These are phyloP conservation scores for Salvator merianae DNA, from an alignment of 2,113 vertebrate genomes.

Conservation along the genomic window DNA sequence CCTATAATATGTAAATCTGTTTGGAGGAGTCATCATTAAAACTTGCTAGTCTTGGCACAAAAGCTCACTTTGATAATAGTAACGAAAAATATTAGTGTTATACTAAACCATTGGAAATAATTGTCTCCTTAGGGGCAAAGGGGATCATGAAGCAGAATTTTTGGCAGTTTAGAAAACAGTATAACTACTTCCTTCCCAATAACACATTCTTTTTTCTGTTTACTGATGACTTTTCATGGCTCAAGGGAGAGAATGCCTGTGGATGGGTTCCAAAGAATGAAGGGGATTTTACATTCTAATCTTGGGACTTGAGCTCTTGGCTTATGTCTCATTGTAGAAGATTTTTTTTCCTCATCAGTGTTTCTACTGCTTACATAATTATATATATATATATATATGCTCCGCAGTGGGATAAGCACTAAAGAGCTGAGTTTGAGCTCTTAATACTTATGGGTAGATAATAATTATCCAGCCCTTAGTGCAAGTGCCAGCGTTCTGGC, in stretches of 20 bases:
- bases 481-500: conserved; percentile 49
- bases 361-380: conserved; percentile 21
- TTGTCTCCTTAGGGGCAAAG: neutral
- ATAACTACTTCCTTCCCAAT: neutral
- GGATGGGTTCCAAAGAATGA: conserved; percentile 30
- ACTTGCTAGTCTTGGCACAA: neutral
- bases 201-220: neutral
- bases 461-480: conserved; percentile 52
- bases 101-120: conserved; percentile 3
- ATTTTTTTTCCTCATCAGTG: conserved; percentile 4
- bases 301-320: conserved; percentile 49
- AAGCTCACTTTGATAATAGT: neutral
- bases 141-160: neutral
- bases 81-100: neutral
- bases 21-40: neutral
- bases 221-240: conserved; percentile 22
- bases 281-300: conserved; percentile 27
- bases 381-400: conserved; percentile 32
- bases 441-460: conserved; percentile 42
- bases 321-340: conserved; percentile 27
- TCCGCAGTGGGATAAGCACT: neutral
- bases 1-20: neutral
- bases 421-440: conserved; percentile 35
- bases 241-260: conserved; percentile 25
- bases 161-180: neutral